Percentiles rank a stretch among this genome's conserved stretches.
These are phyloP conservation scores for Schizotus pectinicornis DNA, from an alignment of 2,888 invertebrate genomes.

Conservation along the genomic window DNA sequence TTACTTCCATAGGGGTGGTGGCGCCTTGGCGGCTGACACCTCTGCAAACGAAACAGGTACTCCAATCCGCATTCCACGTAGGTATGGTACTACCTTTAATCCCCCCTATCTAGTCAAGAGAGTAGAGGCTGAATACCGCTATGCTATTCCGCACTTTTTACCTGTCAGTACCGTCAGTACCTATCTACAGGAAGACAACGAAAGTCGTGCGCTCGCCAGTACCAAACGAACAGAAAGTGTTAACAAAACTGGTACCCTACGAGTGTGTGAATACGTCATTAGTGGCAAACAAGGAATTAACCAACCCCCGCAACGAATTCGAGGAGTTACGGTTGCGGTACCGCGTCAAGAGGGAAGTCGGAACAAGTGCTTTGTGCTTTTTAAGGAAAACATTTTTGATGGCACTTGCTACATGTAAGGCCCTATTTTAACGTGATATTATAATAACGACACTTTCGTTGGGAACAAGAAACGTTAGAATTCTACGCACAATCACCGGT, in stretches of 20 bases:
- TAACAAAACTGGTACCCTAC: conserved; percentile 1
- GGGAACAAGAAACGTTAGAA: not conserved
- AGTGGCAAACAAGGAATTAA: conserved; percentile 10
- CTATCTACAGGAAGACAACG: conserved; percentile 42
- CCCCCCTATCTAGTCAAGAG: conserved; percentile 38
- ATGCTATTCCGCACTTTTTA: conserved; percentile 49
- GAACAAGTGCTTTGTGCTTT: conserved; percentile 36
- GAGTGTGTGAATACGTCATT: conserved; percentile 14
- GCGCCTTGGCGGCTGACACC: conserved; percentile 27
- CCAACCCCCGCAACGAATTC: not conserved
- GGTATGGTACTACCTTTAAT: conserved; percentile 34
- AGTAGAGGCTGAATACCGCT: conserved; percentile 45
- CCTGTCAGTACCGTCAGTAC: conserved; percentile 47
- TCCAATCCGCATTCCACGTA: conserved; percentile 36
- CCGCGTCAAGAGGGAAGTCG: conserved; percentile 29
- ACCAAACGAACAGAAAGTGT: conserved; percentile 14
- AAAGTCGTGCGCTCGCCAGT: conserved; percentile 39
- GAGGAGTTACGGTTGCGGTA: conserved; percentile 21
- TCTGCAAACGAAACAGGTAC: conserved; percentile 29
- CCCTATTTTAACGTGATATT: conserved; percentile 10
- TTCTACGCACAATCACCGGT: not conserved
- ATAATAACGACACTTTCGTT: not conserved
- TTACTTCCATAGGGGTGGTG: conserved; percentile 17
- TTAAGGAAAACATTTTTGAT: conserved; percentile 37
- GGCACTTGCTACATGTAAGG: conserved; percentile 31